Conservation (phyloP, 64 coral and sea anemone genomes). For the Montipora capricornis region DNA sequence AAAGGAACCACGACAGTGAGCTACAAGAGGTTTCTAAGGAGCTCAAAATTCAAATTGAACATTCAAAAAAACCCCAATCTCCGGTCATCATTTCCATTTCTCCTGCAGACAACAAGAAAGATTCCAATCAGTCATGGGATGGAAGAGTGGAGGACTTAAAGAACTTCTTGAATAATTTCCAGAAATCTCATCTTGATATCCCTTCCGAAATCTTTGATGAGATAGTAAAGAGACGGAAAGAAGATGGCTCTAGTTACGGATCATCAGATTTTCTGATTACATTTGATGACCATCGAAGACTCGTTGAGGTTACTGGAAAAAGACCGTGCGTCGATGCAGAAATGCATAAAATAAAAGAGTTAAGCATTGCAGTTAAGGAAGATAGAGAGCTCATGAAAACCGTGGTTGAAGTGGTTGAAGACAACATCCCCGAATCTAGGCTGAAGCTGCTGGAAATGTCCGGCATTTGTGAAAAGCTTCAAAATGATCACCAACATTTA, state of each 20-base stretch:
- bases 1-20: background rate
- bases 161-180: background rate
- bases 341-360: background rate
- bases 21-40: background rate
- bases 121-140: background rate
- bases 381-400: slow-evolving; percentile 18
- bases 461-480: background rate
- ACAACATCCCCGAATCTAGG: background rate
- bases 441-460: background rate
- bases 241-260: background rate
- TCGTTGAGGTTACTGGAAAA: background rate
- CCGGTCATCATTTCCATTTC: background rate
- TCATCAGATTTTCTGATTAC: background rate
- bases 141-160: background rate
- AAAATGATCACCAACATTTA: background rate
- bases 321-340: background rate
- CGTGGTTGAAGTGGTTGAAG: background rate
- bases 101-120: background rate
- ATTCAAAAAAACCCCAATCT: background rate
- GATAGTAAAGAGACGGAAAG: background rate
- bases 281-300: background rate
- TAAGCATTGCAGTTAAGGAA: background rate
- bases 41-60: background rate
- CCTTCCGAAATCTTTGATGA: slow-evolving; percentile 36
- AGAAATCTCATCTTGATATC: background rate